Evolutionary conservation across 2,113 vertebrate species (phyloP).

Genomic region (Trematomus loennbergii): DNA sequence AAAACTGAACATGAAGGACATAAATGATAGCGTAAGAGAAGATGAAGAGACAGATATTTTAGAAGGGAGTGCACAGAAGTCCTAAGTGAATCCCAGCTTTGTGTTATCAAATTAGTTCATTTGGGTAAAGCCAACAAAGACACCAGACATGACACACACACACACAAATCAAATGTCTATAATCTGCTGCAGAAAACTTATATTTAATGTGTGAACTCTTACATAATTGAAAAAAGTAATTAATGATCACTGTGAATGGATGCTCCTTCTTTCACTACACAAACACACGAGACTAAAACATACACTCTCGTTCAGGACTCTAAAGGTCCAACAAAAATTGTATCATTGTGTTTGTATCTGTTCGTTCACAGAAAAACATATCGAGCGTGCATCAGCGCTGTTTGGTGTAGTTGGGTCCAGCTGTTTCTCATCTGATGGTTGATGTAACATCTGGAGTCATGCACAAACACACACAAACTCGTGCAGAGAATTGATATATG

Average conservation of each 20-base stretch:
- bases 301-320: constrained; percentile 46
- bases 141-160: neutral
- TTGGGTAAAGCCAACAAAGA: constrained; percentile 47
- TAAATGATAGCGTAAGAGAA: neutral
- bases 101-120: constrained; percentile 50
- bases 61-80: neutral
- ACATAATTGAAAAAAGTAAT: neutral
- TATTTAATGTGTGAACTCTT: neutral
- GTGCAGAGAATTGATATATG: neutral
- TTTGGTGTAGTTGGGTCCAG: constrained; percentile 47
- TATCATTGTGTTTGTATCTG: constrained; percentile 1
- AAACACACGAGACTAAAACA: neutral
- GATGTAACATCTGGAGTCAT: constrained; percentile 43
- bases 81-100: constrained; percentile 36
- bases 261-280: too few relatives aligned
- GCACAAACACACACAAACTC: constrained; percentile 10
- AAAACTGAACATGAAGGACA: neutral
- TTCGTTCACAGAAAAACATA: neutral
- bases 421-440: constrained; percentile 66
- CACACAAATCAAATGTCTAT: neutral
- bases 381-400: neutral
- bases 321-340: constrained; percentile 24
- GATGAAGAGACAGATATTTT: neutral
- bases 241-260: too few relatives aligned
- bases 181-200: neutral